A percentile compares a stretch with the other conserved stretches of the same genome.
Evolutionary conservation across 2,888 invertebrate species (phyloP).

Genomic region (Teinopalpus imperialis): DNA sequence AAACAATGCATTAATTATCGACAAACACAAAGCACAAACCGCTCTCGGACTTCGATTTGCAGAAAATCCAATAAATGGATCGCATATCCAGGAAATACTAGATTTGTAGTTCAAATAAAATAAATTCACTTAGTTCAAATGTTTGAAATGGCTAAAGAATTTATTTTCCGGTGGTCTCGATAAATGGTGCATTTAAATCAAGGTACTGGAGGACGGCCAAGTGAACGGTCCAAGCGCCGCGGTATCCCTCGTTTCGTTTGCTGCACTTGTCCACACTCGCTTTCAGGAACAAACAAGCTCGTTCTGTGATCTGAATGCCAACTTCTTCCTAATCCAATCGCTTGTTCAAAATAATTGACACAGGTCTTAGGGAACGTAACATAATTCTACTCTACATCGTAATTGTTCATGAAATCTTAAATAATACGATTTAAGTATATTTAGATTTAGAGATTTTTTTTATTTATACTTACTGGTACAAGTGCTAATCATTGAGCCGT

Average conservation of each 20-base stretch:
- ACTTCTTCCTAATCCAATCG: slow-evolving; percentile 42
- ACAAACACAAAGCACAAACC: neutral
- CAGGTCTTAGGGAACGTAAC: neutral
- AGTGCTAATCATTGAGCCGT: no score
- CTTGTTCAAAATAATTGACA: slow-evolving; percentile 25
- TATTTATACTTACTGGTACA: no score
- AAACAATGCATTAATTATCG: neutral
- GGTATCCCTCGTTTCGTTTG: slow-evolving; percentile 59
- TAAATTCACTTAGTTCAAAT: slow-evolving; percentile 25
- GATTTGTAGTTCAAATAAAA: slow-evolving; percentile 20
- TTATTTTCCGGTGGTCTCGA: slow-evolving; percentile 42
- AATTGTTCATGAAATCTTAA: no score
- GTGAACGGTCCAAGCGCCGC: slow-evolving; percentile 40
- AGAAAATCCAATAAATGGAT: slow-evolving; percentile 16
- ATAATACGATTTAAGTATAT: no score
- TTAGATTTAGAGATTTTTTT: no score
- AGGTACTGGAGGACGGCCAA: slow-evolving; percentile 65
- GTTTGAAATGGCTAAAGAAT: slow-evolving; percentile 31
- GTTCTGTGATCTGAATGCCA: slow-evolving; percentile 59
- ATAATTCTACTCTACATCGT: no score
- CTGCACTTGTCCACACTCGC: slow-evolving; percentile 69
- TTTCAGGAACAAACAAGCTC: slow-evolving; percentile 69
- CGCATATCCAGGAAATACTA: slow-evolving; percentile 8
- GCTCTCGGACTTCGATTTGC: slow-evolving; percentile 2
- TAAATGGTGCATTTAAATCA: slow-evolving; percentile 68